Percentiles rank a stretch among this genome's conserved stretches.
phyloP scores from a whole-genome alignment of 2,113 vertebrate species.

The Mobula hypostoma region DNA sequence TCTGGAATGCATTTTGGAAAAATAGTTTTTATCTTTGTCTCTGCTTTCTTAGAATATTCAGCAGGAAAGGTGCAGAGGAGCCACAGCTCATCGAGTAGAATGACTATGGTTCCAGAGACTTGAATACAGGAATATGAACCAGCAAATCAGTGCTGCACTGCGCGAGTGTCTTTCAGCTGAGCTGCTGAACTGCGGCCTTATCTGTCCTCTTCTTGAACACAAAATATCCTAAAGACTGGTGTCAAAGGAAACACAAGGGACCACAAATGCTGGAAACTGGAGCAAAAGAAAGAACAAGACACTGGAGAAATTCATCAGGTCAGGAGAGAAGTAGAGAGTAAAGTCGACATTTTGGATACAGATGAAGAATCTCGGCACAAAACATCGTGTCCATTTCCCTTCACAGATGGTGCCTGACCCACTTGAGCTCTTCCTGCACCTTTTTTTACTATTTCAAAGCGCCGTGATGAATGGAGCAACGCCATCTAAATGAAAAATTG shows the following conservation, averaged over 20 bases:
- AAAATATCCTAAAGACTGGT: background rate
- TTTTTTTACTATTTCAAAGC: too few relatives aligned
- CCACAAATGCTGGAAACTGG: too few relatives aligned
- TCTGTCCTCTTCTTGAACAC: background rate
- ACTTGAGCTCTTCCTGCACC: too few relatives aligned
- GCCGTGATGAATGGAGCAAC: background rate
- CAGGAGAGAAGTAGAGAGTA: too few relatives aligned
- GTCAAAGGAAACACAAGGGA: background rate
- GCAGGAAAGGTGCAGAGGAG: background rate
- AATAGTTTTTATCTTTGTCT: background rate
- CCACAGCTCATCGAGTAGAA: background rate
- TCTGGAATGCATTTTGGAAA: background rate
- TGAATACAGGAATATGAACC: background rate
- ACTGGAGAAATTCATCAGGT: too few relatives aligned
- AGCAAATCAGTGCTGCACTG: background rate
- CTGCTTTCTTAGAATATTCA: background rate
- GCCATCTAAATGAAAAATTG: background rate
- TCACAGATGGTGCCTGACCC: too few relatives aligned
- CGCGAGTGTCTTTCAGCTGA: background rate
- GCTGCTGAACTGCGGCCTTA: background rate
- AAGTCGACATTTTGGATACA: too few relatives aligned
- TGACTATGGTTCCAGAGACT: background rate
- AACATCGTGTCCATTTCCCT: too few relatives aligned
- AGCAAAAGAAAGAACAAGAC: too few relatives aligned
- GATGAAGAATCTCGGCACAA: too few relatives aligned